Percentiles rank a stretch among this genome's conserved stretches.
Evolutionary conservation across 92 coral and sea anemone species (phyloP).

Genomic region (Epizoanthus stellaris): DNA sequence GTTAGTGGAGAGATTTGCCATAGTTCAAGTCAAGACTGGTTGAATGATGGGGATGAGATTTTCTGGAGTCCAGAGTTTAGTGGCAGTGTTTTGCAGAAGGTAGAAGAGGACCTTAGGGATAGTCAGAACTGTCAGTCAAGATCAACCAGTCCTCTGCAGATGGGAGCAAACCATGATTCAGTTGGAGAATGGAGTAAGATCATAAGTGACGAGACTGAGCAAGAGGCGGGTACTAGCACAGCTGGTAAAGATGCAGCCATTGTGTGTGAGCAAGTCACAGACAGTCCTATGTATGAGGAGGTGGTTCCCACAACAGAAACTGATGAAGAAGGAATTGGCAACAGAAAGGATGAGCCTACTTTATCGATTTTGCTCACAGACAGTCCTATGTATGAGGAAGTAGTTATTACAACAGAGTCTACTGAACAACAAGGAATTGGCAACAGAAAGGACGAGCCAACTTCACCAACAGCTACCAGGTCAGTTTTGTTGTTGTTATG

Average conservation of each 20-base stretch:
- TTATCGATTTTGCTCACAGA: too few species aligned
- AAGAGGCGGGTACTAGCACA: not conserved
- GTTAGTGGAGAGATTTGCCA: not conserved
- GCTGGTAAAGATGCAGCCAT: not conserved
- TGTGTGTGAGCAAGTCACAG: constrained; percentile 9
- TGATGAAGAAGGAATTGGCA: constrained; percentile 2
- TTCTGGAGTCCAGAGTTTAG: constrained; percentile 32
- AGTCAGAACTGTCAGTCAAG: not conserved
- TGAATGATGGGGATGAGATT: constrained; percentile 20
- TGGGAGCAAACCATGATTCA: not conserved
- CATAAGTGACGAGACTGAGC: not conserved
- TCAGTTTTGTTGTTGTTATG: not conserved
- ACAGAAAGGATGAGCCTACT: not conserved
- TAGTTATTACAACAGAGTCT: constrained; percentile 1
- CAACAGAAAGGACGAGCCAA: not conserved
- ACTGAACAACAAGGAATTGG: constrained; percentile 2
- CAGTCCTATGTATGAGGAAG: not conserved
- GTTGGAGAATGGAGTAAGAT: not conserved
- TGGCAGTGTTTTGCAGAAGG: constrained; percentile 36
- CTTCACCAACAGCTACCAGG: constrained; percentile 4
- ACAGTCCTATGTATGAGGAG: constrained; percentile 31
- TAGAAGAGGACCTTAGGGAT: constrained; percentile 30
- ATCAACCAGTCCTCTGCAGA: not conserved
- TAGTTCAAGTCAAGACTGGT: constrained; percentile 16
- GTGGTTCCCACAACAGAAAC: not conserved